These are phyloP conservation scores for Candidula unifasciata DNA, from an alignment of 2,888 invertebrate genomes.

Conservation along the genomic window DNA sequence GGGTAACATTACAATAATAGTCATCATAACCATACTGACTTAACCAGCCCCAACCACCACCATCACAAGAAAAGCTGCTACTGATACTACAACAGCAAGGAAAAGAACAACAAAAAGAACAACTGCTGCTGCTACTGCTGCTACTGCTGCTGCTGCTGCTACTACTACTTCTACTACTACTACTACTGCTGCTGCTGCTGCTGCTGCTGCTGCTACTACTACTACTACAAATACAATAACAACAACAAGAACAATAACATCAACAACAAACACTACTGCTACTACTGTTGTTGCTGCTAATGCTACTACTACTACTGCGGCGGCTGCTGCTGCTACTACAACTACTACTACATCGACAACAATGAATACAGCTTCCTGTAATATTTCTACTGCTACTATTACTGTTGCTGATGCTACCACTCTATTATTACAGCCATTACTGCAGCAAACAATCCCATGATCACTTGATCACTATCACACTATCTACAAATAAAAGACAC, in stretches of 20 bases:
- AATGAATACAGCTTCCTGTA: background rate
- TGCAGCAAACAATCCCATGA: no score
- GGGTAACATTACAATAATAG: background rate
- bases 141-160: conserved; percentile 13
- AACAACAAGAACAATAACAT: conserved; percentile 11
- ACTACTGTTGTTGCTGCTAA: conserved; percentile 4
- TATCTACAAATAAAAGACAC: no score
- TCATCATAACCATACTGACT: background rate
- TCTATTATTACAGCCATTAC: background rate
- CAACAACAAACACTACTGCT: conserved; percentile 3
- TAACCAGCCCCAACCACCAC: background rate
- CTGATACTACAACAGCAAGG: conserved; percentile 7
- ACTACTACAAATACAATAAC: background rate
- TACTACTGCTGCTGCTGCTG: conserved; percentile 19
- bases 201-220: conserved; percentile 26
- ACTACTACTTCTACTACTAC: conserved; percentile 22
- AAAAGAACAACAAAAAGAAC: background rate
- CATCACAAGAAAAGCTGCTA: background rate
- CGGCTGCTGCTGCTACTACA: conserved; percentile 27
- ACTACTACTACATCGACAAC: conserved; percentile 31
- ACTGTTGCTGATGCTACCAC: background rate
- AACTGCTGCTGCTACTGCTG: conserved; percentile 11
- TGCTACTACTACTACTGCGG: conserved; percentile 24
- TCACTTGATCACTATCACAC: no score
- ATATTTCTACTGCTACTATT: background rate